Evolutionary conservation across 2,113 vertebrate species (phyloP).

Genomic region (Platysteira castanea): DNA sequence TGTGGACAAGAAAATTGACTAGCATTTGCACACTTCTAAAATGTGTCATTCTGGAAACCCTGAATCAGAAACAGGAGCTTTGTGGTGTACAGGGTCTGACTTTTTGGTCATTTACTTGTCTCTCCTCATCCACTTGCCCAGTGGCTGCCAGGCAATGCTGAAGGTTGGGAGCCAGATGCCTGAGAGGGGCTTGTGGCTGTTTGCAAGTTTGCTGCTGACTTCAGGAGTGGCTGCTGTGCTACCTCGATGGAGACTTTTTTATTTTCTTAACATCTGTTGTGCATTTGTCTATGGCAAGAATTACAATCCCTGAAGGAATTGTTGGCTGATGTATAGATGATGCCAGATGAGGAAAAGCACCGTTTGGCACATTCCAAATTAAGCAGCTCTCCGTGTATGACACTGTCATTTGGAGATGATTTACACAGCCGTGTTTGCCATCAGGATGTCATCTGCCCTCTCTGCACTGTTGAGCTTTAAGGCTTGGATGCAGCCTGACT

Average conservation of each 20-base stretch:
- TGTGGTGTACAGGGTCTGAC: not conserved
- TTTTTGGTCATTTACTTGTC: not conserved
- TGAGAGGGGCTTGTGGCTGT: not conserved
- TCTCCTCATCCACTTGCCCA: not conserved
- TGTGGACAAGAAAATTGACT: not conserved
- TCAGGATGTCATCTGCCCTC: constrained; percentile 55
- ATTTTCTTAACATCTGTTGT: constrained; percentile 39
- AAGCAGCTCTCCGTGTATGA: constrained; percentile 13
- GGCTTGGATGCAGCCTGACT: constrained; percentile 47
- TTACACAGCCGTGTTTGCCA: constrained; percentile 31
- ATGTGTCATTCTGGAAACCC: not conserved
- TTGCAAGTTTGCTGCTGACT: not conserved
- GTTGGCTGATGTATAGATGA: constrained; percentile 31
- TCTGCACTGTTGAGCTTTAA: not conserved
- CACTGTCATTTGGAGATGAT: constrained; percentile 58
- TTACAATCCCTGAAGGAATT: constrained; percentile 38
- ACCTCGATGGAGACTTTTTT: not conserved
- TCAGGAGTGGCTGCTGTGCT: not conserved
- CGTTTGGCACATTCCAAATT: constrained; percentile 58
- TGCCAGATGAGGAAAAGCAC: constrained; percentile 56
- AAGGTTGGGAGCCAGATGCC: not conserved
- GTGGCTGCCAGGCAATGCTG: not conserved
- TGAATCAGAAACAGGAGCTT: not conserved
- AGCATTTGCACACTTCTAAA: not conserved
- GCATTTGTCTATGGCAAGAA: constrained; percentile 56